phyloP scores from a whole-genome alignment of 1,140 invertebrate genomes.

The Geopemphigus sp. region DNA sequence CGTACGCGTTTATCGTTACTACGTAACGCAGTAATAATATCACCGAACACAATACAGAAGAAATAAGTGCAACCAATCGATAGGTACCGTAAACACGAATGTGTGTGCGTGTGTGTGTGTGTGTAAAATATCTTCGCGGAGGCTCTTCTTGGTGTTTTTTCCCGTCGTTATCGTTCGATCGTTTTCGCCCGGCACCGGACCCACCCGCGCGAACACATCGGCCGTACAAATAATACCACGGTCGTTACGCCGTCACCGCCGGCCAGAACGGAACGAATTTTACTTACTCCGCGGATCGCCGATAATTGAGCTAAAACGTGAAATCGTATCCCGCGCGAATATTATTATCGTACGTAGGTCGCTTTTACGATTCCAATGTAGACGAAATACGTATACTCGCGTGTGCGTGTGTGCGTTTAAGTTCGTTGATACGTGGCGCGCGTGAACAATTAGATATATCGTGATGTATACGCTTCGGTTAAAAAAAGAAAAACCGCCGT shows the following conservation, averaged over 20 bases:
- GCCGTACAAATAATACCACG: not conserved
- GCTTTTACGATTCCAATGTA: no score
- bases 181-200: no score
- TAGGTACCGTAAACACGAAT: conserved; percentile 6
- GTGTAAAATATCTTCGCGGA: not conserved
- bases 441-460: no score
- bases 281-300: not conserved
- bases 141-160: no score
- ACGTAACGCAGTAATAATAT: not conserved
- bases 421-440: no score
- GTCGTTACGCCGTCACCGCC: not conserved
- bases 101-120: not conserved
- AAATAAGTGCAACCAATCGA: conserved; percentile 22
- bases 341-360: no score
- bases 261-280: not conserved
- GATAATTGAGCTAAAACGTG: conserved; percentile 5
- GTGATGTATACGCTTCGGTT: no score
- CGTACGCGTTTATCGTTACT: conserved; percentile 2
- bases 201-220: not conserved
- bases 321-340: not conserved
- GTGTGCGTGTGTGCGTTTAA: no score
- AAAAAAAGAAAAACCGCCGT: no score
- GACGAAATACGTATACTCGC: no score
- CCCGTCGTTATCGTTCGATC: no score
- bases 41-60: conserved; percentile 3